Evolutionary conservation across 1,140 invertebrate genomes (phyloP), one percentile per base, ranked within the genome.

Genomic region (Trichonephila inaurata): DNA sequence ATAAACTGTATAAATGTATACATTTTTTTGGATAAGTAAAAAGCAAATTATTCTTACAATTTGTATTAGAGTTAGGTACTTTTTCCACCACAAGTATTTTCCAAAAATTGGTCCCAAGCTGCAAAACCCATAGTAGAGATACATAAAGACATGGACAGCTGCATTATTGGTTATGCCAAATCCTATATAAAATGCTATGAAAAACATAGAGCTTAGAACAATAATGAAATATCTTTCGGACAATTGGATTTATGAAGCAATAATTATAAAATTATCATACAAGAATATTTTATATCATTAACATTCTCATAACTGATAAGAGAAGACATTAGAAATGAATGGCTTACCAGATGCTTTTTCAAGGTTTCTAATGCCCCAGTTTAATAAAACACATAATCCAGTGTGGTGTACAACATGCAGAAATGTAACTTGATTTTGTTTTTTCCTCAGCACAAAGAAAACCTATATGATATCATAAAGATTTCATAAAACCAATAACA

Each of bases 51-150:
- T 28, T 61, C 89, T 82, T 62, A 91, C 94, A 1, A 98, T 97
- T 96, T 99, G 98, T 86, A 98, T 96, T 40, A 97, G 97, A 19
- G 98, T 99, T 91, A 99, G 96, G 95, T 99, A 98, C 95, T 97
- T 98, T 96, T 99, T 99, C 98, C 98, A 99, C 98, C 98, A 98
- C 28, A 99, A 96, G 95, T 97, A 98, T 94, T 97, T 97, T 96
- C 98, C 95, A n/a, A n/a, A n/a, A n/a, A n/a, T n/a, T n/a, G 98
- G 96, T 21, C 98, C 98, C 98, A 97, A 89, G 98, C 96, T 95
- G 98, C 96, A n/a, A 60, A 91, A 40, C 21, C 69, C 89, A 95
- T 98, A 98, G 96, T 98, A 98, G 3, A 96, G 96, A 96, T 98
- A 98, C 98, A 98, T 98, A 44, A 98, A 96, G 92, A 99, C 94